Conservation (phyloP, 2,113 vertebrate species). For the Orientallactaga bullata region DNA sequence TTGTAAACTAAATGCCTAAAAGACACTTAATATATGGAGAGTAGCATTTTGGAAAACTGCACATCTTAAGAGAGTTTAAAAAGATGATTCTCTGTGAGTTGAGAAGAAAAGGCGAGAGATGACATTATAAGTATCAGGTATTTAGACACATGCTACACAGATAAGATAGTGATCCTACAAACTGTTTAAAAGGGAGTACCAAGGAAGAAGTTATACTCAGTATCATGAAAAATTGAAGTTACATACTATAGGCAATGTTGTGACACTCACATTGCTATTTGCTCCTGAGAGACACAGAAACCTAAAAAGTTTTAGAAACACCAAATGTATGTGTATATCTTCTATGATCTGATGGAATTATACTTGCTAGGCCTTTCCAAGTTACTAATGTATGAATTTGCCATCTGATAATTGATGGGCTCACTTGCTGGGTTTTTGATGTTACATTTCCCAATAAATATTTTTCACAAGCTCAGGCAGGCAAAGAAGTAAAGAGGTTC, state of each 20-base stretch:
- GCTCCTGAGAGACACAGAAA: not conserved
- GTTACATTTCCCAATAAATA: not conserved
- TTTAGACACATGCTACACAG: slow-evolving; percentile 10
- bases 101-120: slow-evolving; percentile 6
- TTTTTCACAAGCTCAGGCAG: not conserved
- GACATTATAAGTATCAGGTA: slow-evolving; percentile 33
- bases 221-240: not conserved
- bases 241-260: not conserved
- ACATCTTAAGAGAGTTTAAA: slow-evolving; percentile 11
- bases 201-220: not conserved
- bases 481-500: not conserved
- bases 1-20: slow-evolving; percentile 50
- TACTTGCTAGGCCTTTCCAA: not conserved
- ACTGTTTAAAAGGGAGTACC: not conserved
- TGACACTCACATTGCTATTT: not conserved
- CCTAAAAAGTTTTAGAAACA: not conserved
- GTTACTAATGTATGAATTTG: too few species aligned
- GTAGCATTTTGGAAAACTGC: slow-evolving; percentile 40
- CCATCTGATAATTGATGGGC: too few species aligned
- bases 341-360: not conserved
- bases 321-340: not conserved
- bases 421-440: not conserved
- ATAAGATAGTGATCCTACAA: slow-evolving; percentile 21
- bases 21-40: slow-evolving; percentile 43
- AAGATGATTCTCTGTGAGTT: not conserved